Base-by-base conservation (phyloP, 2,888 invertebrate genomes). In the Laspeyria flexula region DNA sequence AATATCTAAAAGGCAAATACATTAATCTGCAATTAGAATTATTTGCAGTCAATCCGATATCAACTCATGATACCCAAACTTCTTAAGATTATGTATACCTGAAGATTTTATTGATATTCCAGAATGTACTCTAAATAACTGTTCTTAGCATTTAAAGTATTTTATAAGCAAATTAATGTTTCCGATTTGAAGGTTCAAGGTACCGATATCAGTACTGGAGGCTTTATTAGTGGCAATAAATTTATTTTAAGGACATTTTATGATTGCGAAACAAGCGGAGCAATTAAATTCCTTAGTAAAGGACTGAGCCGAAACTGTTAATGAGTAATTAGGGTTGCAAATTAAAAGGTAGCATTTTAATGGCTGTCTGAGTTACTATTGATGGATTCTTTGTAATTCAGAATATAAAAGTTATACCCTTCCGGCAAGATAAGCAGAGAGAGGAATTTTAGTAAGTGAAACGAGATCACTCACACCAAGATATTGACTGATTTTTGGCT, bases 171-270 rank as follows among this genome's bases (percentile, higher is more conserved):
- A 60, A 66, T 73, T 64, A 62, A 70, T 61, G 71, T 53, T 39
- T 12, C 37, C 58, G 61, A 63, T 67, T 50, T 47, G 55, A 57
- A 55, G 43, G 43, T 61, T 49, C 46, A 27, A 39, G 39, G 53
- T 50, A 39, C 62, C 47, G 44, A 55, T 62, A 55, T 46, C 55
- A 46, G 65, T 63, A 60, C 52, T 47, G 37, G 9, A 40, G 15
- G 4, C 39, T 65, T 71, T 60, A 70, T 64, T 62, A 29, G 33
- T 5, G 31, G 39, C 47, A 55, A 66, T 68, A 71, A 73, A 71
- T 65, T 63, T 48, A 52, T 47, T 46, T 55, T 51, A 41, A 56
- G 44, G 58, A 60, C 46, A 46, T 55, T 71, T 72, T 60, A 71
- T 57, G 54, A 56, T 60, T 43, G 39, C 18, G 9, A 39, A 43